Evolutionary conservation across 2,797 vertebrate genomes (phyloP).

Genomic region (Vipera latastei): DNA sequence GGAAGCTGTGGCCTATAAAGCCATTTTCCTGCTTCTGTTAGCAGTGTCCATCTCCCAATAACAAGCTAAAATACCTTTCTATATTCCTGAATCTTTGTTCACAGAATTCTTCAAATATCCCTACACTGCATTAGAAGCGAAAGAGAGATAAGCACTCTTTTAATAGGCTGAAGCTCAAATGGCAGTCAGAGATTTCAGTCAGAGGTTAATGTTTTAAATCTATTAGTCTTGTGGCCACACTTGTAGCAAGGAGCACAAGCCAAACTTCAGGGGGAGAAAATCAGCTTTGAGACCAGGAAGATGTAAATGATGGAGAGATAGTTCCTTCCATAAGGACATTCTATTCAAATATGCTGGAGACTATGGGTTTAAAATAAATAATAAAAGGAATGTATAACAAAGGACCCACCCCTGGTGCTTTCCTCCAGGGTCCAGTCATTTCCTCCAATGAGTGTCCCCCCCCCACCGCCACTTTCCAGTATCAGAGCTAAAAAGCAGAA

Average conservation of each 20-base stretch:
- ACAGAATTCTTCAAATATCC: slow-evolving; percentile 64
- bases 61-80: slow-evolving; percentile 48
- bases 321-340: neutral
- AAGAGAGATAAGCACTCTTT: slow-evolving; percentile 62
- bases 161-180: slow-evolving; percentile 56
- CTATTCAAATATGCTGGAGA: neutral
- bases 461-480: neutral
- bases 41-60: slow-evolving; percentile 53
- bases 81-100: slow-evolving; percentile 57
- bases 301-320: neutral
- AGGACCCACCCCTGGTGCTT: neutral
- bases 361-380: neutral
- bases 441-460: neutral
- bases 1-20: slow-evolving; percentile 55
- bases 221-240: slow-evolving; percentile 44
- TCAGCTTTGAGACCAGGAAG: neutral
- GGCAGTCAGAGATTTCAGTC: slow-evolving; percentile 58
- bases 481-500: neutral
- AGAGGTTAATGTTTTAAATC: slow-evolving; percentile 49
- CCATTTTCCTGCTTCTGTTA: slow-evolving; percentile 63
- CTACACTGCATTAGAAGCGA: slow-evolving; percentile 61
- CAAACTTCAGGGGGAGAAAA: neutral
- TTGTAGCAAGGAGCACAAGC: slow-evolving; percentile 12
- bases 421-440: neutral
- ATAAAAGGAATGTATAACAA: neutral